These are phyloP conservation scores for Sinotaia quadrata DNA, from an alignment of 2,888 invertebrate genomes.

Conservation along the genomic window DNA sequence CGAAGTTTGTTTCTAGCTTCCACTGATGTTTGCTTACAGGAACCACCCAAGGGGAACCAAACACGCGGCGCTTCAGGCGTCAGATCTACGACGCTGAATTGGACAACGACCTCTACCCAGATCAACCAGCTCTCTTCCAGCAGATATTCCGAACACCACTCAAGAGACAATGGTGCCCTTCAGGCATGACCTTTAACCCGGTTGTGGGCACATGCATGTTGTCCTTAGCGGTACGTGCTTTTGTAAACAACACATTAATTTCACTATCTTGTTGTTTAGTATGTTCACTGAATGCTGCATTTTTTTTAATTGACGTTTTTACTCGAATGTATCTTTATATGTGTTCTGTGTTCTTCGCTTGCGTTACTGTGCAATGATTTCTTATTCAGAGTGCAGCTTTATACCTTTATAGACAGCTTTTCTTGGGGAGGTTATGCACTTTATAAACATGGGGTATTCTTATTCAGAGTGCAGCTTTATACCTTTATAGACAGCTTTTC, in stretches of 20 bases:
- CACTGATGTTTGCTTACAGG: too few species aligned
- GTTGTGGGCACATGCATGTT: constrained; percentile 34
- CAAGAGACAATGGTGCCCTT: constrained; percentile 38
- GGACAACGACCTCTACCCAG: background rate
- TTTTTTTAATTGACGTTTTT: too few species aligned
- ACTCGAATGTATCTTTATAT: too few species aligned
- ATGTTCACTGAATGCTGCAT: background rate
- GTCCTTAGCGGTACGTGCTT: constrained; percentile 29
- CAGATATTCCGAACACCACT: constrained; percentile 24
- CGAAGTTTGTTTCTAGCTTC: too few species aligned
- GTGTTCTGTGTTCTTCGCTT: too few species aligned
- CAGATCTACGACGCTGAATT: background rate
- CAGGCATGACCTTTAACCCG: constrained; percentile 37
- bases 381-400: too few species aligned
- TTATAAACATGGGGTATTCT: too few species aligned
- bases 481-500: too few species aligned
- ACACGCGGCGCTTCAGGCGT: constrained; percentile 11
- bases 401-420: too few species aligned
- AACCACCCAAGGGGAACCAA: background rate
- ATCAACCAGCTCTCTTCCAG: constrained; percentile 25
- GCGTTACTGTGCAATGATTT: too few species aligned
- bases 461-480: too few species aligned
- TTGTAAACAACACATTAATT: background rate
- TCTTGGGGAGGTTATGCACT: too few species aligned
- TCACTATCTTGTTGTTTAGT: background rate